Percentiles rank a stretch among this genome's conserved stretches.
Evolutionary conservation across 2,797 vertebrate species (phyloP).

Genomic region (Malurus splendens): DNA sequence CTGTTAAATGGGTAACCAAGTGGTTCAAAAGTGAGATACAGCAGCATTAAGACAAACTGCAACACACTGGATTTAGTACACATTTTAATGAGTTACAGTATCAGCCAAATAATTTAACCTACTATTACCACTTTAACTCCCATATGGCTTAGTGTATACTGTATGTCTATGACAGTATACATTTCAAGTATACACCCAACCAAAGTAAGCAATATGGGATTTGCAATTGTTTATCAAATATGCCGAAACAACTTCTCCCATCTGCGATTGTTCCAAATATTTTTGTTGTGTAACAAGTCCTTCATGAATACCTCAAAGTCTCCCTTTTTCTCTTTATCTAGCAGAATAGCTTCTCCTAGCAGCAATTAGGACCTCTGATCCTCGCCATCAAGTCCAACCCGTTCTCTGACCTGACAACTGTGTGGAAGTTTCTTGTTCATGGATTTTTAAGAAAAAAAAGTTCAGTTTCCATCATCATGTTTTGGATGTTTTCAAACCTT

Average conservation of each 20-base stretch:
- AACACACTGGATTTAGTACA: constrained; percentile 40
- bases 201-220: constrained; percentile 34
- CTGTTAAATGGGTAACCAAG: constrained; percentile 37
- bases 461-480: constrained; percentile 57
- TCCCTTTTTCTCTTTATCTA: constrained; percentile 47
- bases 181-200: constrained; percentile 33
- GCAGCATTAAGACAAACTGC: constrained; percentile 61
- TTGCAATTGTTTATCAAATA: constrained; percentile 56
- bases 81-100: constrained; percentile 44
- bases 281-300: constrained; percentile 38
- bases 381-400: constrained; percentile 12
- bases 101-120: constrained; percentile 32
- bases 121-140: constrained; percentile 23
- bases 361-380: constrained; percentile 43
- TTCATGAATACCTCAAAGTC: constrained; percentile 43
- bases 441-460: not conserved
- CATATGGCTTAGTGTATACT: constrained; percentile 33
- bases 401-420: not conserved
- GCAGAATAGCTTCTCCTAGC: constrained; percentile 52
- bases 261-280: constrained; percentile 61
- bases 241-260: constrained; percentile 67
- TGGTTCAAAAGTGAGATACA: constrained; percentile 51
- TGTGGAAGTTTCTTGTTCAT: constrained; percentile 35
- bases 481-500: constrained; percentile 87
- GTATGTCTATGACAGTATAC: constrained; percentile 47